These are phyloP conservation scores for Strigops habroptila DNA, from an alignment of 2,113 vertebrate species.

Conservation along the genomic window DNA sequence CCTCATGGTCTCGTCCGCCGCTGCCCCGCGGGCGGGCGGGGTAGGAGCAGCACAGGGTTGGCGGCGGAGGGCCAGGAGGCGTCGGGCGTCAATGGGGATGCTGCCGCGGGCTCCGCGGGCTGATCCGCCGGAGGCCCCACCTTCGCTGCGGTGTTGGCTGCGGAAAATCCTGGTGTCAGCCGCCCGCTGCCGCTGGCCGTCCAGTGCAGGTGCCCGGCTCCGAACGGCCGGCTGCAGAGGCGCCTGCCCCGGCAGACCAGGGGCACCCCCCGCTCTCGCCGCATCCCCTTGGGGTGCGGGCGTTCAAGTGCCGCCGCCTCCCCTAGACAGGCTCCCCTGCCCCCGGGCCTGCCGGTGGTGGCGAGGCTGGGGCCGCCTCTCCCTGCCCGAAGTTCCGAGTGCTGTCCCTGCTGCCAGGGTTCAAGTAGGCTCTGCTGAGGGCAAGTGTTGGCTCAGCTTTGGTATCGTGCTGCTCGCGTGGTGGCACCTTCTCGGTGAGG, in stretches of 20 bases:
- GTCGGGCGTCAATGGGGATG: no score
- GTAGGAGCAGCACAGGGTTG: neutral
- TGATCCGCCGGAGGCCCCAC: neutral
- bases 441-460: neutral
- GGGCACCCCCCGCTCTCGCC: no score
- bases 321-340: neutral
- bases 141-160: neutral
- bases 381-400: neutral
- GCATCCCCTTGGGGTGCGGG: no score
- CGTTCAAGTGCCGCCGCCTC: neutral
- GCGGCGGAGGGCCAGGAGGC: neutral
- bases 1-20: neutral
- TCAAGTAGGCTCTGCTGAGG: neutral
- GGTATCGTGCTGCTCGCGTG: rapidly evolving
- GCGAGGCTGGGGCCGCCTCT: neutral
- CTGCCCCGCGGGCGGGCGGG: neutral
- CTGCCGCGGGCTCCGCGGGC: neutral
- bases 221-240: rapidly evolving
- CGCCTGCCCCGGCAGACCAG: neutral
- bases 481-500: rapidly evolving
- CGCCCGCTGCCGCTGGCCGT: rapidly evolving
- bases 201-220: neutral
- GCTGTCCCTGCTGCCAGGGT: neutral
- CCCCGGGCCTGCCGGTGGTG: no score
- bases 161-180: neutral